Percentiles rank a stretch among this genome's conserved stretches.
Conservation (phyloP, 2,113 vertebrate genomes). For the Chamaea fasciata region DNA sequence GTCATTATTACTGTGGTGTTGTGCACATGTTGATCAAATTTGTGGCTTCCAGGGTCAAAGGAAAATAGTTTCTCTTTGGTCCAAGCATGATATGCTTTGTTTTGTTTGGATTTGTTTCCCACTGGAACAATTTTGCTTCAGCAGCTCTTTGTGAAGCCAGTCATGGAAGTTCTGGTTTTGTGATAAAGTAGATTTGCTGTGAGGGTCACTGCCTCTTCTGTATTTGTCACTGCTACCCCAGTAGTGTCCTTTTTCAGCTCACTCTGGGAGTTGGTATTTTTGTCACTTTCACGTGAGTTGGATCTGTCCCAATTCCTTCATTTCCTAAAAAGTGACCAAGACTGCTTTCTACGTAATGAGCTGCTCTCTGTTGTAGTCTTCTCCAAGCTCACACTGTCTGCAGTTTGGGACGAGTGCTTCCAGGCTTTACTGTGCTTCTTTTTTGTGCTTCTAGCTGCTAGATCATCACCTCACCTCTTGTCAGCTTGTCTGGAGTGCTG, state of each 20-base stretch:
- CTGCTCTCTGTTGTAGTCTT: neutral
- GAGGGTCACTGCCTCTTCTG: neutral
- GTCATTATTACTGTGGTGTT: neutral
- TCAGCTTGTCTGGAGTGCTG: neutral
- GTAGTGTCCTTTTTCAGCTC: neutral
- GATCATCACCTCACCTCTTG: neutral
- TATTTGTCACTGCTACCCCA: neutral
- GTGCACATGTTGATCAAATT: neutral
- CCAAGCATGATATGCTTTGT: neutral
- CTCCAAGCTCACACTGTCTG: fast-evolving
- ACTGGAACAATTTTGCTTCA: neutral
- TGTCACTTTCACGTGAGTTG: neutral
- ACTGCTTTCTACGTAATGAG: neutral
- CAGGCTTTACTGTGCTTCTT: neutral
- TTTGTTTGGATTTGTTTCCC: neutral
- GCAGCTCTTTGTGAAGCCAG: neutral
- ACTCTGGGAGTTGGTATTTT: neutral
- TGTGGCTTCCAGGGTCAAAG: neutral
- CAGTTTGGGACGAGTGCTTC: neutral
- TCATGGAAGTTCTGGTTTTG: neutral
- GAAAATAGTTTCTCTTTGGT: neutral
- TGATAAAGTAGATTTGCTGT: neutral
- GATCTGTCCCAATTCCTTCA: neutral
- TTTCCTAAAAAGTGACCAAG: neutral
- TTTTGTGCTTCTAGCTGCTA: neutral